Evolutionary conservation across 2,113 vertebrate genomes (phyloP).

Genomic region (Okapia johnstoni): DNA sequence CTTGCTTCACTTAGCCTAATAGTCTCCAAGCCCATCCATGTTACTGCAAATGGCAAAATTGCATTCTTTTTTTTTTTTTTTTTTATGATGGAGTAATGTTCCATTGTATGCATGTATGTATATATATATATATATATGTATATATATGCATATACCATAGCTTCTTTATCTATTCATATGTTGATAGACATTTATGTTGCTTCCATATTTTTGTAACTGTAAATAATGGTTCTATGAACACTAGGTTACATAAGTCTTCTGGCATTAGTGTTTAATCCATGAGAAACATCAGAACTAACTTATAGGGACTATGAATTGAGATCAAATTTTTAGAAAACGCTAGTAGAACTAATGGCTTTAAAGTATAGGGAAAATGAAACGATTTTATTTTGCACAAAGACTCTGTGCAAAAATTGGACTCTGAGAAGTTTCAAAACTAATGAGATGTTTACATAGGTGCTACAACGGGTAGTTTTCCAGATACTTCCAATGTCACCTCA

Average conservation of each 20-base stretch:
- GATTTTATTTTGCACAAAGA: not conserved
- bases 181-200: not conserved
- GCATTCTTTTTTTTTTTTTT: not conserved
- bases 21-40: not conserved
- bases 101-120: not conserved
- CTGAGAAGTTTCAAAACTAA: not conserved
- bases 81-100: not conserved
- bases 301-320: not conserved
- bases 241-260: not conserved
- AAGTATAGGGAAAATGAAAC: not conserved
- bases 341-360: not conserved
- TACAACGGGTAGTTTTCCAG: not conserved
- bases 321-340: not conserved
- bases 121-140: no score
- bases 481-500: not conserved
- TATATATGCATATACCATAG: rapidly evolving
- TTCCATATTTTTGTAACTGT: not conserved
- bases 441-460: not conserved
- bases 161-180: not conserved
- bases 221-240: not conserved
- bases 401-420: not conserved
- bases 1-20: not conserved
- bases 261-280: not conserved
- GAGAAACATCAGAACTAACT: not conserved
- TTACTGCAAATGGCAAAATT: not conserved